Conservation (phyloP, 2,113 vertebrate species). For the Scomber scombrus region DNA sequence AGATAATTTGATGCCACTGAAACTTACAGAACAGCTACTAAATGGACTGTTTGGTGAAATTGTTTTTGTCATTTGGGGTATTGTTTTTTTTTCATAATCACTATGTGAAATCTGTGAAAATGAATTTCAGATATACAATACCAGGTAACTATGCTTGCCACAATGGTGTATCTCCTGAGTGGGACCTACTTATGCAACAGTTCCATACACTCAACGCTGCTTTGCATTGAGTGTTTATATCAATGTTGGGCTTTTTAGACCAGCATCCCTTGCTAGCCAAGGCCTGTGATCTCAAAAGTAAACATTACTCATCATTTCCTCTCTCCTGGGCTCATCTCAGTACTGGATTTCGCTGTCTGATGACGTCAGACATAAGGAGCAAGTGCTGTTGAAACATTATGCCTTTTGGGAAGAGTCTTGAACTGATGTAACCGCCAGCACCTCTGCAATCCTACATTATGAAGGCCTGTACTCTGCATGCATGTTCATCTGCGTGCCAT, state of each 20-base stretch:
- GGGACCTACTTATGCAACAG: slow-evolving; percentile 30
- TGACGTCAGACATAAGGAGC: slow-evolving; percentile 63
- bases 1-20: not conserved
- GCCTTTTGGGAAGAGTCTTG: slow-evolving; percentile 19
- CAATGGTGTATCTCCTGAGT: not conserved
- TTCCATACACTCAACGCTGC: slow-evolving; percentile 12
- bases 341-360: not conserved
- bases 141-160: not conserved
- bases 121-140: not conserved
- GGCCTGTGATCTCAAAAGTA: slow-evolving; percentile 34
- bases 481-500: not conserved
- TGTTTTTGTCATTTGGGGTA: not conserved
- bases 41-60: not conserved
- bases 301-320: slow-evolving; percentile 67
- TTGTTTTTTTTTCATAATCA: not conserved
- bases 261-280: not conserved
- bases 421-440: slow-evolving; percentile 11
- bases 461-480: slow-evolving; percentile 1
- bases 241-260: slow-evolving; percentile 20
- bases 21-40: not conserved
- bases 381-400: slow-evolving; percentile 42
- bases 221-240: slow-evolving; percentile 42
- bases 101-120: not conserved
- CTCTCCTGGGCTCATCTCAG: slow-evolving; percentile 20
- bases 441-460: slow-evolving; percentile 9